These are phyloP conservation scores for Morinoia aosen DNA, from an alignment of 2,888 invertebrate species.

Conservation along the genomic window DNA sequence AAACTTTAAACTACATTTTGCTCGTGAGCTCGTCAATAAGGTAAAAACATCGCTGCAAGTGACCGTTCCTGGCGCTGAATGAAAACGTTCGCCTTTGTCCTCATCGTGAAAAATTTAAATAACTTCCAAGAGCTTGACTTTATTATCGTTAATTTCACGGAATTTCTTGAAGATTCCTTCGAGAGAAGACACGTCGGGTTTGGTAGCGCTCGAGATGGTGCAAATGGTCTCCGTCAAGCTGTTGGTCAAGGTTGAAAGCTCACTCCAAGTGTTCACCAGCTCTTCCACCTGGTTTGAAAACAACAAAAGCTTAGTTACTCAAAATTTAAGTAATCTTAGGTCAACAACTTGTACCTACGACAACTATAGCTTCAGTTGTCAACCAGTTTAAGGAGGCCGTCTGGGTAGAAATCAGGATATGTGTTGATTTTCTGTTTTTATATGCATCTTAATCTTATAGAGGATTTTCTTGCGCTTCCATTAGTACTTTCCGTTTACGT, in stretches of 20 bases:
- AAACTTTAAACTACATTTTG: background rate
- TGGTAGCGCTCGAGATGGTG: conserved; percentile 57
- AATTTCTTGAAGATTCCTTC: conserved; percentile 64
- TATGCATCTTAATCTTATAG: too few species aligned
- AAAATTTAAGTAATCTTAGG: background rate
- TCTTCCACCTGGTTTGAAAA: conserved; percentile 57
- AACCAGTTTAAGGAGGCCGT: too few species aligned
- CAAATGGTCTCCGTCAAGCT: conserved; percentile 60
- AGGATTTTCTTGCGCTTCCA: too few species aligned
- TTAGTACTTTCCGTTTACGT: too few species aligned
- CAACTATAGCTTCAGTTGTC: conserved; percentile 55
- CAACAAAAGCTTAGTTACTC: background rate
- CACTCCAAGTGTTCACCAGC: conserved; percentile 62
- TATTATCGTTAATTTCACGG: conserved; percentile 64
- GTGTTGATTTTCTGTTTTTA: too few species aligned
- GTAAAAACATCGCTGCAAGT: background rate
- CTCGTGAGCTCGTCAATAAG: background rate
- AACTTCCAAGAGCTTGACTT: conserved; percentile 61
- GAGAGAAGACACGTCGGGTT: conserved; percentile 63
- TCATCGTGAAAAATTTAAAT: background rate
- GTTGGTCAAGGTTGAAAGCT: conserved; percentile 61
- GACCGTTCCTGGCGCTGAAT: background rate
- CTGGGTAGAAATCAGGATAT: too few species aligned
- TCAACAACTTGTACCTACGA: background rate
- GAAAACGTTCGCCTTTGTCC: background rate